A percentile compares a stretch with the other conserved stretches of the same genome.
Evolutionary conservation across 1,140 invertebrate genomes (phyloP).

Genomic region (Neodiprion pinetum): DNA sequence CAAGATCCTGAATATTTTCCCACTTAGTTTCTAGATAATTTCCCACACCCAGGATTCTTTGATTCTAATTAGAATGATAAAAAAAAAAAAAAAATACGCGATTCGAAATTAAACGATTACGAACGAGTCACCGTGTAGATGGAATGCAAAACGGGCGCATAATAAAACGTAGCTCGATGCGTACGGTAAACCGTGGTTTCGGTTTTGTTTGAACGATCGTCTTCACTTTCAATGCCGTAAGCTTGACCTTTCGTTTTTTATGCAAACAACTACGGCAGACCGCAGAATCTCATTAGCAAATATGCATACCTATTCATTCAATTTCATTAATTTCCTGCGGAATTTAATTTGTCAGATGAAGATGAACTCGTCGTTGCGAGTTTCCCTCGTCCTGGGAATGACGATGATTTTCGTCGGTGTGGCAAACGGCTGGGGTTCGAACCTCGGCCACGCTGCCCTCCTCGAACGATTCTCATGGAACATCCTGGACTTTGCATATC

Average conservation of each 20-base stretch:
- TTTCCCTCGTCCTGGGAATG: neutral
- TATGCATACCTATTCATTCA: no score
- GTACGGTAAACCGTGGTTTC: neutral
- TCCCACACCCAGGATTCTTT: no score
- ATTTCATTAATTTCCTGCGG: no score
- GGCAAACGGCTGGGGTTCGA: constrained; percentile 21
- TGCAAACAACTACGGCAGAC: neutral
- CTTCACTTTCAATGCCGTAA: neutral
- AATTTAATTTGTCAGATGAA: no score
- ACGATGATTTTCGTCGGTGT: constrained; percentile 5
- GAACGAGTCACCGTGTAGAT: neutral
- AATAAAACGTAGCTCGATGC: neutral
- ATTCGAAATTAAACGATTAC: no score
- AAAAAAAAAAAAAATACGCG: no score
- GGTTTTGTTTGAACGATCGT: neutral
- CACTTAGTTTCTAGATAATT: no score
- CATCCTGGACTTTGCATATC: constrained; percentile 76
- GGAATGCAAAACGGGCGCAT: neutral
- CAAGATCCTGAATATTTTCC: no score
- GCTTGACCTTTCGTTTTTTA: neutral
- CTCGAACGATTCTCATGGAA: constrained; percentile 78
- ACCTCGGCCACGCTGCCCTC: constrained; percentile 57
- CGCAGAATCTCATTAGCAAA: no score
- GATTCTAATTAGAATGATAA: no score
- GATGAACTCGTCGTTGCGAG: no score